Base-by-base conservation (phyloP, 2,888 invertebrate genomes). In the Geotrupes spiniger region DNA sequence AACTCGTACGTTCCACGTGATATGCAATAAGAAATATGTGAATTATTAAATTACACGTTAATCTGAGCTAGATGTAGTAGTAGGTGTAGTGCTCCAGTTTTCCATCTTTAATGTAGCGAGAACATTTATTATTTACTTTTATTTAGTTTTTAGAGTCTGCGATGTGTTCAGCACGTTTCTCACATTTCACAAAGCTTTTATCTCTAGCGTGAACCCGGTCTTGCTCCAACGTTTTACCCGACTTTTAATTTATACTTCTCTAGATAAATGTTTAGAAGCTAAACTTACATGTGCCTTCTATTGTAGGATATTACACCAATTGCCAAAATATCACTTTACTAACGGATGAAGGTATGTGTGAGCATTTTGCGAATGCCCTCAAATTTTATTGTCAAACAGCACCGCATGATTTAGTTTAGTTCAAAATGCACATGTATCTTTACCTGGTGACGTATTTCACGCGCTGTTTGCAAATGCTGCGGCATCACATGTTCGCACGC, bases 271-370 rank as follows among this genome's bases (percentile, higher is more conserved):
- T 33, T 33, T 33, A 33, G 33, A 11, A 33, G 33, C 33, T 15
- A 44, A 63, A 65, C 66, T 70, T 65, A 70, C 63, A 60, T 63
- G 64, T 63, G 63, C 65, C 63, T 69, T 70, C 68, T 70, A 66
- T 71, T 71, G 65, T 71, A 71, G 71, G 71, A 68, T 68, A 65
- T 70, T 66, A 63, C 69, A 70, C 69, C 71, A 71, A 70, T 70
- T 71, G 71, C 70, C 69, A 70, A 67, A 71, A 70, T 71, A 70
- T 69, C 66, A 70, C 70, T 65, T 66, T 70, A 62, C 64, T 65
- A 63, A 69, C 68, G 65, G 71, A 70, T 61, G 70, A 71, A 71
- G 71, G 71, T 71, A 71, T 67, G 70, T 69, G 61, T 61, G 60
- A 61, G 61, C 61, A 61, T 63, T 60, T 59, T 63, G 56, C 58